Percentiles rank a stretch among this genome's conserved stretches.
phyloP scores from a whole-genome alignment of 2,797 vertebrate genomes.

The Pterois miles region DNA sequence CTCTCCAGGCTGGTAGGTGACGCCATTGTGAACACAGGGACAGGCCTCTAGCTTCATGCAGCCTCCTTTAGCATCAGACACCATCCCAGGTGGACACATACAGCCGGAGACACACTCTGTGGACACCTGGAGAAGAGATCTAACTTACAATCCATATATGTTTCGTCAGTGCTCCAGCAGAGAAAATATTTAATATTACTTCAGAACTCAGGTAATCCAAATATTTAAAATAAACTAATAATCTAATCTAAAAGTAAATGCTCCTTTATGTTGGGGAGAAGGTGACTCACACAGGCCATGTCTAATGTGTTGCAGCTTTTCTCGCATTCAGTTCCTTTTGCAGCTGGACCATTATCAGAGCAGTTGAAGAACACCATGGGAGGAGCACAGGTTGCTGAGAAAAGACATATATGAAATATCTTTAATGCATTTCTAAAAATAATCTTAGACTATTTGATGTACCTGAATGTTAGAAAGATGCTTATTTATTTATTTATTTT shows the following conservation, averaged over 20 bases:
- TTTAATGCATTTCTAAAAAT: background rate
- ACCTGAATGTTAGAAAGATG: no score
- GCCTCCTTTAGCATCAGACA: conserved; percentile 79
- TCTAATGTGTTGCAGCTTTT: conserved; percentile 88
- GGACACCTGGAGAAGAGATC: conserved; percentile 72
- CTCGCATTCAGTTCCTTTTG: conserved; percentile 85
- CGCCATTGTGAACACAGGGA: conserved; percentile 83
- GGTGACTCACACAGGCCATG: conserved; percentile 87
- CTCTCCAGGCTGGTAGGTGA: conserved; percentile 79
- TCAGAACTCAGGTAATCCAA: background rate
- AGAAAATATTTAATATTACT: background rate
- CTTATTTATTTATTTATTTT: no score
- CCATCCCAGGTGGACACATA: conserved; percentile 82
- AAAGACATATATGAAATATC: background rate
- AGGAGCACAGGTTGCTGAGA: conserved; percentile 74
- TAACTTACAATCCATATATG: background rate
- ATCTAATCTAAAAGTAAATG: background rate
- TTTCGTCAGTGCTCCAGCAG: background rate
- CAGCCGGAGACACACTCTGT: conserved; percentile 88
- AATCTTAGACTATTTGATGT: background rate
- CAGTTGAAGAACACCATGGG: conserved; percentile 90
- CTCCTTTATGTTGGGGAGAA: background rate
- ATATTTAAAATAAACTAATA: background rate
- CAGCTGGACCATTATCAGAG: conserved; percentile 56
- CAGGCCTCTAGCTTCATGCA: conserved; percentile 83